phyloP scores from a whole-genome alignment of 2,797 vertebrate species.

The Vireo griseus region DNA sequence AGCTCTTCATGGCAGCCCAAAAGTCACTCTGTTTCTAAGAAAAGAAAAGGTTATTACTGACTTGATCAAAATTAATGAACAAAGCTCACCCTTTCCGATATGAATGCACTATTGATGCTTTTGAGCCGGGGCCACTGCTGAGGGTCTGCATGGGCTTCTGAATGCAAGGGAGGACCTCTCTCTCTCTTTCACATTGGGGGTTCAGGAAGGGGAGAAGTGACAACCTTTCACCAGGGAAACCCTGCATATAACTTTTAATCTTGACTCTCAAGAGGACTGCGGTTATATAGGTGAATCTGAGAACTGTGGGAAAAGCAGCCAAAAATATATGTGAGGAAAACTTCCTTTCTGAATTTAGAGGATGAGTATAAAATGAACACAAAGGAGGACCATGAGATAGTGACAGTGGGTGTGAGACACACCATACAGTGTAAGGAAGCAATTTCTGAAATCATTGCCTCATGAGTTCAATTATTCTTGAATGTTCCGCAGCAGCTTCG shows the following conservation, averaged over 20 bases:
- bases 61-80: neutral
- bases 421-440: neutral
- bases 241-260: neutral
- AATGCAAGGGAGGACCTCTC: neutral
- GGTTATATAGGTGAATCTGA: neutral
- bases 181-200: neutral
- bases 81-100: neutral
- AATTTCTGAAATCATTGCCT: neutral
- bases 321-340: neutral
- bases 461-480: neutral
- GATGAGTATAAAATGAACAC: fast-evolving
- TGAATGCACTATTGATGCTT: neutral
- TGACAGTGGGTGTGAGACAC: neutral
- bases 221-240: neutral
- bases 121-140: neutral
- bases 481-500: neutral
- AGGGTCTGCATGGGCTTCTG: neutral
- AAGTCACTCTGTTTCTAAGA: neutral
- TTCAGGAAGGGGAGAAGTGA: neutral
- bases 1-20: neutral
- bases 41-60: neutral
- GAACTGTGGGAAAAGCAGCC: neutral
- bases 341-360: neutral
- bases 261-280: neutral
- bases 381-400: neutral